phyloP scores from a whole-genome alignment of 2,888 invertebrate species.

The Peribatodes rhomboidaria region DNA sequence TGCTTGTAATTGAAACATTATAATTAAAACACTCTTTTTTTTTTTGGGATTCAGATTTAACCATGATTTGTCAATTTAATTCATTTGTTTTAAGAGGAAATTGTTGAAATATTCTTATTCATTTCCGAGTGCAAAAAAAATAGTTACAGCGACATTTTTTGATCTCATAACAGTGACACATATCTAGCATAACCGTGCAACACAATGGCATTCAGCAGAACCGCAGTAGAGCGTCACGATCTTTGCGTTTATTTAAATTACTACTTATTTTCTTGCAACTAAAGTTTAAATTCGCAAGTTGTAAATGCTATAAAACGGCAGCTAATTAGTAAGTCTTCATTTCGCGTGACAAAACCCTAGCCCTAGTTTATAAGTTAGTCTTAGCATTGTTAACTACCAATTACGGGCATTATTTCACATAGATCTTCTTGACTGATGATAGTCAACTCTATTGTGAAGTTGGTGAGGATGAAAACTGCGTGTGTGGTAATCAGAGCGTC shows the following conservation, averaged over 20 bases:
- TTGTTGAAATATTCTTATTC: not conserved
- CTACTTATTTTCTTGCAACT: constrained; percentile 44
- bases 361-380: constrained; percentile 61
- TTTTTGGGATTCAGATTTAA: not conserved
- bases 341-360: constrained; percentile 60
- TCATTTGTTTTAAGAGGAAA: not conserved
- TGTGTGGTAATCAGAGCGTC: constrained; percentile 61
- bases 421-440: constrained; percentile 29
- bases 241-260: constrained; percentile 13
- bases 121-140: constrained; percentile 16
- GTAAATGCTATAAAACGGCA: constrained; percentile 52
- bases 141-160: constrained; percentile 7
- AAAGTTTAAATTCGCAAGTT: constrained; percentile 48
- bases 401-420: constrained; percentile 54
- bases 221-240: constrained; percentile 60
- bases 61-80: not conserved
- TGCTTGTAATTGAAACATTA: too few relatives aligned
- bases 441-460: constrained; percentile 43
- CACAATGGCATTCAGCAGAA: constrained; percentile 71
- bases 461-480: constrained; percentile 43
- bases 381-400: constrained; percentile 62
- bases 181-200: constrained; percentile 68
- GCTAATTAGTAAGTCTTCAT: constrained; percentile 56
- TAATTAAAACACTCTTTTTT: too few relatives aligned
- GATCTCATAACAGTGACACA: constrained; percentile 71